Percentiles rank a stretch among this genome's conserved stretches.
phyloP scores from a whole-genome alignment of 2,888 invertebrate species.

The Tuta absoluta region DNA sequence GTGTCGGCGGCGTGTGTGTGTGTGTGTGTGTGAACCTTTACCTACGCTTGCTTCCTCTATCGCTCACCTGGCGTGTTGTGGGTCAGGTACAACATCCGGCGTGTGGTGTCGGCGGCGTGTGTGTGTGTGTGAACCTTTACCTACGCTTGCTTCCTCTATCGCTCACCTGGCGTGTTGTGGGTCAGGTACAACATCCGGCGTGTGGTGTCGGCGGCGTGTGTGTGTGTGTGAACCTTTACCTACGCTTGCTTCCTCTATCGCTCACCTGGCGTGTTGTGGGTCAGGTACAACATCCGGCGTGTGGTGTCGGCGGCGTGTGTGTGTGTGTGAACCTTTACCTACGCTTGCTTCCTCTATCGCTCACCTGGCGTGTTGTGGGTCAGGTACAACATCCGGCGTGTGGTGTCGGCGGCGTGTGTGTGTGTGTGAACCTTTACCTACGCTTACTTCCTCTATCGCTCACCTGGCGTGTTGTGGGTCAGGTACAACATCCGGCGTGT shows the following conservation, averaged over 20 bases:
- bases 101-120: background rate
- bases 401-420: background rate
- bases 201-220: background rate
- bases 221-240: too few species aligned
- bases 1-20: background rate
- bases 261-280: background rate
- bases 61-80: background rate
- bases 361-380: constrained; percentile 44
- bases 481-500: background rate
- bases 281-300: background rate
- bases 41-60: too few species aligned
- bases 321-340: too few species aligned
- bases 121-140: too few species aligned
- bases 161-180: background rate
- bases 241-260: too few species aligned
- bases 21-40: too few species aligned
- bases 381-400: constrained; percentile 44
- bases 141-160: too few species aligned
- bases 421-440: too few species aligned
- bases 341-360: too few species aligned
- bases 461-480: background rate
- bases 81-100: background rate
- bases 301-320: too few species aligned
- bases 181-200: background rate
- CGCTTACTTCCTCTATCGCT: too few species aligned